phyloP scores from a whole-genome alignment of 2,113 vertebrate species.

The Acinonyx jubatus region DNA sequence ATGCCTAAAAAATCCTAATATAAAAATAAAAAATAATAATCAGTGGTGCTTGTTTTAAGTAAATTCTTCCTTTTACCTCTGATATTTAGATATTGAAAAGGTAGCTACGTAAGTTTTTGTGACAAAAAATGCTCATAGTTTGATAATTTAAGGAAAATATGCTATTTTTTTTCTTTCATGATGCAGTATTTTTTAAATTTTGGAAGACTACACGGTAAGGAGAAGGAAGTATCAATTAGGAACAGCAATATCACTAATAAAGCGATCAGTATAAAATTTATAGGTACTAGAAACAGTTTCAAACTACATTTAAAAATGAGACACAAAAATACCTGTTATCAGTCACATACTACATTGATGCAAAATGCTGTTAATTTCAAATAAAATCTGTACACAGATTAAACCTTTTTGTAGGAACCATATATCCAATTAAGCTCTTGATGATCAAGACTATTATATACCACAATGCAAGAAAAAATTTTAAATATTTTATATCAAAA shows the following conservation, averaged over 20 bases:
- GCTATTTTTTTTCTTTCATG: neutral
- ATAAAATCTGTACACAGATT: constrained; percentile 2
- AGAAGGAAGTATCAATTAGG: neutral
- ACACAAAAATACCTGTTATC: neutral
- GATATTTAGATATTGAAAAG: neutral
- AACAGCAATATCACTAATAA: neutral
- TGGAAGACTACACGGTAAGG: neutral
- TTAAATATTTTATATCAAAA: neutral
- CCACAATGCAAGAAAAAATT: neutral
- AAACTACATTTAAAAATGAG: constrained; percentile 34
- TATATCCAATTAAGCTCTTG: neutral
- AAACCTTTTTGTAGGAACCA: neutral
- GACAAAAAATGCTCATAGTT: constrained; percentile 18
- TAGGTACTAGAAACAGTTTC: neutral
- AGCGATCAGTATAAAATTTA: neutral
- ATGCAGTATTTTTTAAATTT: constrained; percentile 27
- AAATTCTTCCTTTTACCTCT: constrained; percentile 19
- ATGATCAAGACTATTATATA: neutral
- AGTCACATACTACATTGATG: neutral
- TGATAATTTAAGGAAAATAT: constrained; percentile 15
- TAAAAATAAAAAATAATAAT: constrained; percentile 48
- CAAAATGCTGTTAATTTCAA: neutral
- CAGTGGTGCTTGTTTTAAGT: constrained; percentile 8
- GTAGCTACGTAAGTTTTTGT: neutral
- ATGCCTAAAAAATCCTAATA: neutral